Evolutionary conservation across 2,888 invertebrate genomes (phyloP), one percentile per base, ranked within the genome.

Genomic region (Eilema caniola): DNA sequence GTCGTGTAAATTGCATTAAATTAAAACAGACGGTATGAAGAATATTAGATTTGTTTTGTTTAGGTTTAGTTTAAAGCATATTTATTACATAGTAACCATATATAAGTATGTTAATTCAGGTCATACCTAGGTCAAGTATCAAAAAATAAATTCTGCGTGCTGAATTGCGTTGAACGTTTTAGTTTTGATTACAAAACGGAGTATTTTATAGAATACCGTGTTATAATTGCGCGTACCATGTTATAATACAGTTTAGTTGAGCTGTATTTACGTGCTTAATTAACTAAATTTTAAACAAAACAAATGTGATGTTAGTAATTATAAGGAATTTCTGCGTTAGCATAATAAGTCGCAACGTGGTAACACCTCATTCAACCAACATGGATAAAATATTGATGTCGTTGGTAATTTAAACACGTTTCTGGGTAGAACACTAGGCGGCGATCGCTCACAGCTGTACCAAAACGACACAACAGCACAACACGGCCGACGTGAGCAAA

Each of bases 361-460:
- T 69, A 80, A 77, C 76, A 71, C 76, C 72, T 75, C 65, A 76
- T 73, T 72, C 73, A 37, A 72, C 75, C 24, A 70, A 73, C 76
- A 76, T 73, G 73, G 78, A 84, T 85, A 83, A 83, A 87, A 83
- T 81, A 84, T 78, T 83, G 81, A 85, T 84, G 87, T 81, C 84
- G 87, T 88, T 88, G 83, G 84, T 88, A 89, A 89, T 90, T 90
- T 89, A 89, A 91, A 89, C 88, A 90, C 85, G 89, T 87, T 84
- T 82, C 83, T 85, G 86, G 82, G 85, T 85, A 88, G 86, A 86
- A 85, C 84, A 84, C 81, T 85, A 85, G 84, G 86, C 77, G 85
- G 85, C 86, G 85, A 90, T 88, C 81, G 86, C 86, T 85, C 84
- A 76, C 82, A 73, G 80, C 84, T 83, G 80, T 76, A 82, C 81